Base-by-base conservation (phyloP, 2,113 vertebrate genomes). In the Tringa solitaria region DNA sequence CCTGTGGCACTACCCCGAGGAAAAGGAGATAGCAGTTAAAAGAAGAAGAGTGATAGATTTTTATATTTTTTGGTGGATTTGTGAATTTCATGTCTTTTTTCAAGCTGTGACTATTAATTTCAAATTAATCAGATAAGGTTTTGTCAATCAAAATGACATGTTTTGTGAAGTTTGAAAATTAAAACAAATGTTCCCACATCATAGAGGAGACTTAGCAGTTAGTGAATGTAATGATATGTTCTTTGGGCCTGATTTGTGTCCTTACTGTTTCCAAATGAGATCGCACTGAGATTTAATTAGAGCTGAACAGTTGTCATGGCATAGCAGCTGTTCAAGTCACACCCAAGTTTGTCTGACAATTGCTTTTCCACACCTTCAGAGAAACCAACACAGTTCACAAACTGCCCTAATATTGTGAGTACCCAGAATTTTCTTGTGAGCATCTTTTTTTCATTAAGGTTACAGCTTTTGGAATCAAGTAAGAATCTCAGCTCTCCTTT, bases 171-270 rank as follows among this genome's bases (percentile, higher is more conserved):
- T 33, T 28, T 30, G 50, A 85, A 50, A 78, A 35, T 41, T 11
- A n/a, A 69, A 93, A 17, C n/a, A 33, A 61, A 12, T 8, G 8
- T 64, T 64, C 12, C 28, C 14, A 2, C 35, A 6, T 26, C 28
- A 13, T 1, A 4, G 32, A 68, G 53, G 37, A 41, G 8, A 12
- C 54, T 37, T 10, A 33, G 43, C 24, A 41, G 53, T 59, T 53
- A 37, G 12, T 27, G 32, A 80, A 54, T 0, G 0, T 23, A 27
- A 33, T 0, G 6, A 2, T 43, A 5, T 5, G 2, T 87, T 80
- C 60, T 70, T 51, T 30, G 48, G 73, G 51, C 37, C 53, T 77
- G 27, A 2, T 41, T 43, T 68, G 61, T 50, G 41, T 54, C 73
- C 63, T 76, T 30, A 2, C 17, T 64, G 21, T 50, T 84, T 56